Evolutionary conservation across 2,888 invertebrate species (phyloP).

Genomic region (Mystacides longicornis): DNA sequence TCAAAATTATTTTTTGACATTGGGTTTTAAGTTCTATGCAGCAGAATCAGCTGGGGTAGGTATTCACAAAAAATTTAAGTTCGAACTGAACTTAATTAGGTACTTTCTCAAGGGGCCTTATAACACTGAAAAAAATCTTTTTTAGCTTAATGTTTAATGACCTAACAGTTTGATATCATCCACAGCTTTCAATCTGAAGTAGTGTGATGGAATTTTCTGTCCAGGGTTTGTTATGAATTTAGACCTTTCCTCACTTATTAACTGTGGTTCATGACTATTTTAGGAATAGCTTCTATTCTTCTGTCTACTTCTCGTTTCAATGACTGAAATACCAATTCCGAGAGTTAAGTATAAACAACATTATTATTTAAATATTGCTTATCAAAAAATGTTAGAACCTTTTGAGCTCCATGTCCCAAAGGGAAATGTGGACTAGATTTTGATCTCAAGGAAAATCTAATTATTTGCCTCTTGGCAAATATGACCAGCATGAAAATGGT

Average conservation of each 20-base stretch:
- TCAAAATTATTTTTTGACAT: too few relatives aligned
- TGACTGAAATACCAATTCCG: too few relatives aligned
- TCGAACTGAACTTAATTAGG: too few relatives aligned
- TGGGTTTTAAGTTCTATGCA: too few relatives aligned
- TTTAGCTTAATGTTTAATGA: too few relatives aligned
- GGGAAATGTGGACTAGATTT: constrained; percentile 83
- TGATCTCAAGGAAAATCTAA: constrained; percentile 84
- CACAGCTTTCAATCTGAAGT: constrained; percentile 81
- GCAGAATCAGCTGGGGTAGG: too few relatives aligned
- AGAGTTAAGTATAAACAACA: background rate
- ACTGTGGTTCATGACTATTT: constrained; percentile 78
- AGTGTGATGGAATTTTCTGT: constrained; percentile 70
- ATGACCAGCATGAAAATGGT: constrained; percentile 82
- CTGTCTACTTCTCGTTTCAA: constrained; percentile 80
- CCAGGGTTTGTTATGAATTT: constrained; percentile 70
- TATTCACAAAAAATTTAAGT: too few relatives aligned
- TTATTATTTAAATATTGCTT: background rate
- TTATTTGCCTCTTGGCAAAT: constrained; percentile 91
- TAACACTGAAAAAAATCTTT: too few relatives aligned
- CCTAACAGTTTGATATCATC: constrained; percentile 85
- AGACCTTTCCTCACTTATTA: constrained; percentile 64
- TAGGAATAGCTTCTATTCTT: constrained; percentile 76
- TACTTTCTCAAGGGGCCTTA: too few relatives aligned
- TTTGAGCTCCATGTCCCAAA: constrained; percentile 83
- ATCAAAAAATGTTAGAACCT: constrained; percentile 54